These are phyloP conservation scores for Drosophila merina DNA, from an alignment of 2,888 invertebrate species.

Conservation along the genomic window DNA sequence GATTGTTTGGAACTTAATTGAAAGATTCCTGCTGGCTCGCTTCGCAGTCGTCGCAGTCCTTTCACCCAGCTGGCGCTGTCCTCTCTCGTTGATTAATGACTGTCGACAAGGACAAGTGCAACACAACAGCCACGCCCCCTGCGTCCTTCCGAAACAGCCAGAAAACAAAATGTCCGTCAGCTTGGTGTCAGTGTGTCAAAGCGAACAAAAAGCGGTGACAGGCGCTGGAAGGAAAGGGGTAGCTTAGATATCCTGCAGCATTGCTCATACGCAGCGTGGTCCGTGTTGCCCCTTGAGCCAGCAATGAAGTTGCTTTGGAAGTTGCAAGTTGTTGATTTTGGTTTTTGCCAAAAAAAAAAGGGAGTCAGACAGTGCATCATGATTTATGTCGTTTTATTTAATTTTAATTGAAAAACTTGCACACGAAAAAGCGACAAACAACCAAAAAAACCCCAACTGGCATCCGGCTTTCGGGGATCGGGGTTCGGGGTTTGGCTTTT, in stretches of 20 bases:
- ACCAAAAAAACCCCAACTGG: slow-evolving; percentile 35
- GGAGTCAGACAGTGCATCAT: slow-evolving; percentile 35
- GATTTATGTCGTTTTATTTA: slow-evolving; percentile 77
- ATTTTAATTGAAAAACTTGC: slow-evolving; percentile 76
- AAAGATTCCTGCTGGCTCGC: slow-evolving; percentile 30
- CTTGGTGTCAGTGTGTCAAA: slow-evolving; percentile 33
- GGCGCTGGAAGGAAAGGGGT: not conserved
- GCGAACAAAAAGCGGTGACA: slow-evolving; percentile 14
- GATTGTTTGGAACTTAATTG: slow-evolving; percentile 25
- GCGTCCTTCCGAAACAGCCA: not conserved
- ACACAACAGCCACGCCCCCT: not conserved
- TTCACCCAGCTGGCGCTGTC: not conserved
- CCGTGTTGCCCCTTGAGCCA: slow-evolving; percentile 23
- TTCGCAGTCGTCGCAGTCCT: not conserved
- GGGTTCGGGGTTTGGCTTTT: not conserved
- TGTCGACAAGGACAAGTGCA: slow-evolving; percentile 31
- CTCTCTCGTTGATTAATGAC: slow-evolving; percentile 45
- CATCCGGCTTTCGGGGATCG: slow-evolving; percentile 31
- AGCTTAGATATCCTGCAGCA: slow-evolving; percentile 25
- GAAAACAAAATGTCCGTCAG: slow-evolving; percentile 28
- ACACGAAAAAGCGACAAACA: slow-evolving; percentile 31
- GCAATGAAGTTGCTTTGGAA: slow-evolving; percentile 58
- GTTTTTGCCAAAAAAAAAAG: slow-evolving; percentile 43
- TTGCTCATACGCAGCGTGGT: slow-evolving; percentile 70
- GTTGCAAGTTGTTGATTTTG: slow-evolving; percentile 21